Base-by-base conservation (phyloP, 2,113 vertebrate genomes). In the Ceyx melanurus region DNA sequence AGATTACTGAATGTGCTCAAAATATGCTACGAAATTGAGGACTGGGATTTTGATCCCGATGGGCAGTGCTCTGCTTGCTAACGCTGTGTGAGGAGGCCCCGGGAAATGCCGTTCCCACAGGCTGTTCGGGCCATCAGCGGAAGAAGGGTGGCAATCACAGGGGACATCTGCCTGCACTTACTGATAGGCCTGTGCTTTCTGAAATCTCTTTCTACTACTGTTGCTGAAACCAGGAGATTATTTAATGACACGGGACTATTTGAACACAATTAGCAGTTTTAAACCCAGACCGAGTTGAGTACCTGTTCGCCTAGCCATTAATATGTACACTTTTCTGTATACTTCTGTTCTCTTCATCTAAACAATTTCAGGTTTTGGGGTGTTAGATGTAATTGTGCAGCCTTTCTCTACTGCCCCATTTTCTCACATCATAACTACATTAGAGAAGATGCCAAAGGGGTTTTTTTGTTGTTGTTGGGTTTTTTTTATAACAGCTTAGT, bases 1-100 rank as follows among this genome's bases (percentile, higher is more conserved):
- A 96, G 77, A 97, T 97, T 94, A 91, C 67, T 84, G 46, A 33
- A 94, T 93, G 80, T 89, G 91, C 70, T 93, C 82, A 95, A 95
- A 97, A 90, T 93, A 89, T 79, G 53, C 87, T 78, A 92, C 66
- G 82, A 93, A 94, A 84, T 81, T 68, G 60, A 72, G 33, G 64
- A 40, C 42, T 89, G 74, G 56, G 74, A 91, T 94, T 90, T 75
- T 37, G 61, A 74, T 89, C 68, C 67, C 56, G 67, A 57, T 86
- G 62, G 48, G 21, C 22, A 67, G 50, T 60, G 35, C 53, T 17
- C 13, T 86, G 50, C 82, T 82, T 79, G 65, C 62, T 81, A 43
- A 90, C 64, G 62, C 33, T 85, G 56, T 82, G 66, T 58, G 65
- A 83, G 33, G 45, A 85, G 72, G 58, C 77, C 82, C 68, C 54